Percentiles rank a stretch among this genome's conserved stretches.
Evolutionary conservation across 2,113 vertebrate genomes (phyloP).

Genomic region (Microcebus murinus): DNA sequence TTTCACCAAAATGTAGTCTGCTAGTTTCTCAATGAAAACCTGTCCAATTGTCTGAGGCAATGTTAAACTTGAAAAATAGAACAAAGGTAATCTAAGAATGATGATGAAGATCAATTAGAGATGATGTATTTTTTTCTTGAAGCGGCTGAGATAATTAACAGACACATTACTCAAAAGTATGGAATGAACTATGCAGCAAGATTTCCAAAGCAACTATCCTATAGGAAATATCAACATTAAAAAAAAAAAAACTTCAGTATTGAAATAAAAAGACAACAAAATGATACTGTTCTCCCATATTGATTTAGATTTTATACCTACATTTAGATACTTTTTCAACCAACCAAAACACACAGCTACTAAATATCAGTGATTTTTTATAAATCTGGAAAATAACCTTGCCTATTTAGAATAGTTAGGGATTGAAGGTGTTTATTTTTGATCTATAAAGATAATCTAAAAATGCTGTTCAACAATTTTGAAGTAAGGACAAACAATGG

Average conservation of each 20-base stretch:
- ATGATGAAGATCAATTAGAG: neutral
- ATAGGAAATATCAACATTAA: neutral
- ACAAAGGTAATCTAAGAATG: neutral
- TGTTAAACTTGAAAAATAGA: conserved; percentile 87
- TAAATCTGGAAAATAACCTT: neutral
- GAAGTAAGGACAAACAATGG: neutral
- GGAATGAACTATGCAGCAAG: neutral
- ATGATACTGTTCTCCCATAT: neutral
- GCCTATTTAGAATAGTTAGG: neutral
- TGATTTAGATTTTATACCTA: conserved; percentile 3
- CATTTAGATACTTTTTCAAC: neutral
- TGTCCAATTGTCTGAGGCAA: conserved; percentile 94
- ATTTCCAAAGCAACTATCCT: neutral
- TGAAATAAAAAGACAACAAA: neutral
- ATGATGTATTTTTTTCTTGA: neutral
- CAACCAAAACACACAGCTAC: neutral
- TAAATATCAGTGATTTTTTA: neutral
- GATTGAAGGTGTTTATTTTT: neutral
- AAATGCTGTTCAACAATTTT: neutral
- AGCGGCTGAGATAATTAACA: neutral
- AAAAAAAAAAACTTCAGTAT: neutral
- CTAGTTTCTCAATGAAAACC: conserved; percentile 94
- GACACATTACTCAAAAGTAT: neutral
- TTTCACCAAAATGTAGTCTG: conserved; percentile 98
- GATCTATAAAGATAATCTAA: neutral